Evolutionary conservation across 1,140 invertebrate genomes (phyloP).

Genomic region (Drosophila arawakana): DNA sequence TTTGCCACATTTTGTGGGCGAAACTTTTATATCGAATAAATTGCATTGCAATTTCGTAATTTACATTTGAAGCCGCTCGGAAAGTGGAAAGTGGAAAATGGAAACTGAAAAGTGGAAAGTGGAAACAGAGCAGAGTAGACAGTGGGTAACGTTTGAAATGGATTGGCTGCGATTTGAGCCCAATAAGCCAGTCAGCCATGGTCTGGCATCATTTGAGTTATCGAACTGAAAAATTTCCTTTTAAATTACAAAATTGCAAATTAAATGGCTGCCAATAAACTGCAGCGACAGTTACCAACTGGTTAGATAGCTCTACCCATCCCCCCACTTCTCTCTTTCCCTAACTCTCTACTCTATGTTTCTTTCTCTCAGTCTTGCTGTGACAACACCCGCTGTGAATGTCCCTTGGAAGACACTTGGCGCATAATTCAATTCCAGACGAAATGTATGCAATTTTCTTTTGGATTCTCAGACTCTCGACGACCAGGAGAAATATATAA

Average conservation of each 20-base stretch:
- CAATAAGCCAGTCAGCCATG: slow-evolving; percentile 53
- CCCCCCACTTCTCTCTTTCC: background rate
- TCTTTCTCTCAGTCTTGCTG: too few relatives aligned
- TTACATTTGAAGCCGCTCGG: slow-evolving; percentile 51
- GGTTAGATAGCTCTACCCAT: background rate
- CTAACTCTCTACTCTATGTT: background rate
- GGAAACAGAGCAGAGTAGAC: background rate
- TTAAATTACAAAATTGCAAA: slow-evolving; percentile 83
- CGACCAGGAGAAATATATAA: slow-evolving; percentile 50
- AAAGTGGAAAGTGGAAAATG: background rate
- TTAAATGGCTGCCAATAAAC: slow-evolving; percentile 71
- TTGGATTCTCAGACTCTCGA: slow-evolving; percentile 31
- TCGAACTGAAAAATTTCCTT: slow-evolving; percentile 83
- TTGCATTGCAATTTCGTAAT: slow-evolving; percentile 72
- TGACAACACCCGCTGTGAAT: slow-evolving; percentile 25
- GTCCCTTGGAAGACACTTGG: slow-evolving; percentile 47
- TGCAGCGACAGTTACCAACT: slow-evolving; percentile 46
- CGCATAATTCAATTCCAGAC: slow-evolving; percentile 78
- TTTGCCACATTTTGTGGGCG: slow-evolving; percentile 54
- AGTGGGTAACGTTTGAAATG: background rate
- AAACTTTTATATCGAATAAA: slow-evolving; percentile 42
- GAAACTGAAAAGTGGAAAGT: slow-evolving; percentile 1
- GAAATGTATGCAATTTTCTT: slow-evolving; percentile 80
- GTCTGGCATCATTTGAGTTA: slow-evolving; percentile 78
- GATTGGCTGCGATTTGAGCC: background rate